These are phyloP conservation scores for Phenganax subtilis DNA, from an alignment of 92 coral and sea anemone genomes.

Conservation along the genomic window DNA sequence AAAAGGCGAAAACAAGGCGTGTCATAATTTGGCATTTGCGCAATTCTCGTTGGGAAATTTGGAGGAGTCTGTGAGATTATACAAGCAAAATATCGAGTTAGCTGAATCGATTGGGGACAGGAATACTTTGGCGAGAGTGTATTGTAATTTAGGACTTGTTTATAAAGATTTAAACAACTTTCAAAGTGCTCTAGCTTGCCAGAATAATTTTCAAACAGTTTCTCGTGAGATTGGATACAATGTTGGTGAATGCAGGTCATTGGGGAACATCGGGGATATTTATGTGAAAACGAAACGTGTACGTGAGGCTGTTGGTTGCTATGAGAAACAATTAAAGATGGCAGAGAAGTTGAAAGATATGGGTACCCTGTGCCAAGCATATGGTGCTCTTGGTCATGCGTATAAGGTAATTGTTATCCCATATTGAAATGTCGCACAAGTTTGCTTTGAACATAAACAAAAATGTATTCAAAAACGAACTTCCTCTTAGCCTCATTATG, in stretches of 20 bases:
- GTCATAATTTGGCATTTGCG: conserved; percentile 94
- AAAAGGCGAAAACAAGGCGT: conserved; percentile 82
- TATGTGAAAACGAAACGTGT: conserved; percentile 63
- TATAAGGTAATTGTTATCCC: conserved; percentile 45
- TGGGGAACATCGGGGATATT: conserved; percentile 90
- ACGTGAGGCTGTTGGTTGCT: conserved; percentile 69
- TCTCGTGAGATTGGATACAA: conserved; percentile 66
- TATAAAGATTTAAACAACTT: conserved; percentile 75
- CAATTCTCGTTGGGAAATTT: conserved; percentile 84
- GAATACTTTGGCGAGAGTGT: conserved; percentile 73
- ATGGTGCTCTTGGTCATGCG: conserved; percentile 79
- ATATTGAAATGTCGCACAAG: too few relatives aligned
- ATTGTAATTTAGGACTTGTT: conserved; percentile 89
- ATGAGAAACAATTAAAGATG: conserved; percentile 71
- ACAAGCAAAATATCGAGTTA: conserved; percentile 81
- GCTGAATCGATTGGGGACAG: conserved; percentile 75
- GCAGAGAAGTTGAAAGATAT: conserved; percentile 69
- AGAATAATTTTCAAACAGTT: conserved; percentile 63
- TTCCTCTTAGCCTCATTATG: too few relatives aligned
- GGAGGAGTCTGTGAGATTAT: conserved; percentile 68
- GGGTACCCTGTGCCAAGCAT: conserved; percentile 68
- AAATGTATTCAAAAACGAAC: too few relatives aligned
- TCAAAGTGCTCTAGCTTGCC: conserved; percentile 71
- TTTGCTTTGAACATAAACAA: too few relatives aligned
- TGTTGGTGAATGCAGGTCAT: conserved; percentile 74